A percentile compares a stretch with the other conserved stretches of the same genome.
phyloP scores from a whole-genome alignment of 1,140 invertebrate species.

The Brachionus calyciflorus region DNA sequence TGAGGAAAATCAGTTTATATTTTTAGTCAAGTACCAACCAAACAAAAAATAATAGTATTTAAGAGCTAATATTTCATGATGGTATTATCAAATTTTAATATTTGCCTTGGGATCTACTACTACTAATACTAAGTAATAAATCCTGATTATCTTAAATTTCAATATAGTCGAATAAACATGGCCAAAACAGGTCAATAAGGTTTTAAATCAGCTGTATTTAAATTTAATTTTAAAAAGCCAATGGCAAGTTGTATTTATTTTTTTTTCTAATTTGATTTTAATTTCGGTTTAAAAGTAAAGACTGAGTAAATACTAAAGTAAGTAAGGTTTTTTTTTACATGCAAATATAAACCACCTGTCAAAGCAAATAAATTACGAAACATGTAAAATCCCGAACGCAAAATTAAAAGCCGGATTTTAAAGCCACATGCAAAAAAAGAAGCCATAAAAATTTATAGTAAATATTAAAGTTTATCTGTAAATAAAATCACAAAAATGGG shows the following conservation, averaged over 20 bases:
- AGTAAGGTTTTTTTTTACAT: neutral
- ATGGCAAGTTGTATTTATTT: neutral
- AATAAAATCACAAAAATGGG: neutral
- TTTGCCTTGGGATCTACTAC: too few species aligned
- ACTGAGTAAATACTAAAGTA: neutral
- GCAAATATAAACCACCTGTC: neutral
- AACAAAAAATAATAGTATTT: too few species aligned
- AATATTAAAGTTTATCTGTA: constrained; percentile 19
- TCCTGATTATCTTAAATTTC: too few species aligned
- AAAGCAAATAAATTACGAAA: neutral
- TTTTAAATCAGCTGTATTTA: constrained; percentile 11
- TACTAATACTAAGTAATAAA: too few species aligned
- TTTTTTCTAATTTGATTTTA: neutral
- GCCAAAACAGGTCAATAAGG: too few species aligned
- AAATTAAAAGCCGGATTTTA: neutral
- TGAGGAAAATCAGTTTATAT: too few species aligned
- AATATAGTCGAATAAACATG: too few species aligned
- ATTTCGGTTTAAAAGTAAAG: neutral
- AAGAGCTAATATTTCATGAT: too few species aligned
- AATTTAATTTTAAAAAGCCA: neutral
- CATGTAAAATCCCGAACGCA: neutral
- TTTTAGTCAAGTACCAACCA: too few species aligned
- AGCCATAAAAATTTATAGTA: neutral
- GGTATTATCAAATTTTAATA: too few species aligned
- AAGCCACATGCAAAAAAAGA: neutral